Evolutionary conservation across 2,113 vertebrate genomes (phyloP).

Genomic region (Hirundichthys speculiger): DNA sequence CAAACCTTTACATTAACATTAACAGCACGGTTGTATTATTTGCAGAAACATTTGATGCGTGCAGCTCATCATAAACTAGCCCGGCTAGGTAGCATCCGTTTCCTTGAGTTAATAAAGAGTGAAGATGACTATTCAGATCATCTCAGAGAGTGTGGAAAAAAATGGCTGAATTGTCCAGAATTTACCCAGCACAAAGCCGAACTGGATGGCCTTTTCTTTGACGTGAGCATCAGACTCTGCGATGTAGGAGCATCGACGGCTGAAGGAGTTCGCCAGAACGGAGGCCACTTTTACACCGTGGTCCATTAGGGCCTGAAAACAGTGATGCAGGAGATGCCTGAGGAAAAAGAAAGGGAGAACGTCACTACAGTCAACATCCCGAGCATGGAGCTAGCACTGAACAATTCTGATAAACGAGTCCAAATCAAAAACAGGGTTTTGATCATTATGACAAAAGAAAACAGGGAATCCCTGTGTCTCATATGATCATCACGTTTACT

Average conservation of each 20-base stretch:
- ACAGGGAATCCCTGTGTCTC: no score
- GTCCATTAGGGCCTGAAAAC: slow-evolving; percentile 98
- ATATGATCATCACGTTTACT: no score
- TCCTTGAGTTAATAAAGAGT: no score
- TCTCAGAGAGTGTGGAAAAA: not conserved
- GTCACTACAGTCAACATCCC: not conserved
- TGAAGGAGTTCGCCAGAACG: slow-evolving; percentile 97
- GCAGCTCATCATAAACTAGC: no score
- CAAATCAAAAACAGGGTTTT: no score
- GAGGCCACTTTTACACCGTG: slow-evolving; percentile 98
- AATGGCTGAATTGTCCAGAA: not conserved
- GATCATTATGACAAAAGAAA: no score
- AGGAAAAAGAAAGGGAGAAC: slow-evolving; percentile 2
- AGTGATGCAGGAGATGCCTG: slow-evolving; percentile 98
- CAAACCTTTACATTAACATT: not conserved
- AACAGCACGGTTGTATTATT: not conserved
- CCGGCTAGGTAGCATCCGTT: no score
- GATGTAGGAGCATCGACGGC: slow-evolving; percentile 96
- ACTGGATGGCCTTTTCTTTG: slow-evolving; percentile 98
- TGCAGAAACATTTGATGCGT: no score
- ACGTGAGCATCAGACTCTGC: slow-evolving; percentile 94
- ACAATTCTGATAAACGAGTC: no score
- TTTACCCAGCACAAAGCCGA: slow-evolving; percentile 95
- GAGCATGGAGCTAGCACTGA: no score
- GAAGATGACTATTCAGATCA: not conserved